These are phyloP conservation scores for Stichodactyla helianthus DNA, from an alignment of 64 coral and sea anemone species.

Conservation along the genomic window DNA sequence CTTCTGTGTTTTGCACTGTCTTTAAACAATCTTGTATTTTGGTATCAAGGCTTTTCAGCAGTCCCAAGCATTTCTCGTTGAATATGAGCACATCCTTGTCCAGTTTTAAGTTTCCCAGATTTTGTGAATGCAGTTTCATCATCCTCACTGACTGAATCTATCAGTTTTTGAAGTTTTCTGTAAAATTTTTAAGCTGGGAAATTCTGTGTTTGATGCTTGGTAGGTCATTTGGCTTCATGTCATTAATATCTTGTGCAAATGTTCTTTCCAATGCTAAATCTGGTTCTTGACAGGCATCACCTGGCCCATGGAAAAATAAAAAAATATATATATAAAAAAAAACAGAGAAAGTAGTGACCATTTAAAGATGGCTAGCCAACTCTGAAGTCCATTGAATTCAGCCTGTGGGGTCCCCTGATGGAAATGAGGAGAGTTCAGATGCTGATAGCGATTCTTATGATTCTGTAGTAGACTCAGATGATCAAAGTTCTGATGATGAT, in stretches of 20 bases:
- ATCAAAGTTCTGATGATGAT: conserved; percentile 36
- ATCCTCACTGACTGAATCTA: conserved; percentile 36
- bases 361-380: conserved; percentile 25
- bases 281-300: no score
- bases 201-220: conserved; percentile 54
- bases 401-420: conserved; percentile 33
- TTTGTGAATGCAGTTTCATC: conserved; percentile 36
- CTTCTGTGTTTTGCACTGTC: no score
- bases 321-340: conserved; percentile 4
- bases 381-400: no score
- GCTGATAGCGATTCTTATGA: conserved; percentile 28
- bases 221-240: conserved; percentile 52
- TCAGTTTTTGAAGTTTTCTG: conserved; percentile 48
- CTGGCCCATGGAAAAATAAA: no score
- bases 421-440: conserved; percentile 29
- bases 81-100: conserved; percentile 31
- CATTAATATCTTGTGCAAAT: conserved; percentile 36
- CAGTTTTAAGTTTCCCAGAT: conserved; percentile 43
- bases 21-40: no score
- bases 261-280: conserved; percentile 25
- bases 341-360: conserved; percentile 35
- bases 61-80: no score
- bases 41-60: no score
- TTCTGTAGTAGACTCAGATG: conserved; percentile 36
- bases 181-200: conserved; percentile 44